These are phyloP conservation scores for Esox lucius DNA, from an alignment of 2,797 vertebrate species.

Conservation along the genomic window DNA sequence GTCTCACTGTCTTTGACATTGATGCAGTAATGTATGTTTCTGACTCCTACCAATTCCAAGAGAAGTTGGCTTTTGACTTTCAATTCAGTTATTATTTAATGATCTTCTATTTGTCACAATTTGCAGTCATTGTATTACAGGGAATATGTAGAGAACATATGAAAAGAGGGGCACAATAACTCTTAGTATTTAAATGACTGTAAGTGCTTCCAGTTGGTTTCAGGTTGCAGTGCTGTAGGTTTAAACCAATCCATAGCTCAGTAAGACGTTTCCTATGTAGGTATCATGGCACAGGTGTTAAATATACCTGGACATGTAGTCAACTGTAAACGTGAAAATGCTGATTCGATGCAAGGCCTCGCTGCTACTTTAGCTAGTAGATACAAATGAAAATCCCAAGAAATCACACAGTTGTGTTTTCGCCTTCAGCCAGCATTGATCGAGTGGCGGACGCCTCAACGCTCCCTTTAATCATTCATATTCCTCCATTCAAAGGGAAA, in stretches of 20 bases:
- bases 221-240: neutral
- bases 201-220: neutral
- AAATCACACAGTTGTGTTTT: slow-evolving; percentile 36
- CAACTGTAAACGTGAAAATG: neutral
- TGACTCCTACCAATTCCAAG: too few relatives aligned
- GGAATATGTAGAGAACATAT: neutral
- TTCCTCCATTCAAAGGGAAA: slow-evolving; percentile 26
- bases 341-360: neutral
- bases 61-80: too few relatives aligned
- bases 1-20: too few relatives aligned
- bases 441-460: slow-evolving; percentile 23
- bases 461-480: slow-evolving; percentile 34
- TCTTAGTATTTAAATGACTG: neutral
- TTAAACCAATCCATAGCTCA: neutral
- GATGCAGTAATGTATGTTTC: too few relatives aligned
- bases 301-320: neutral
- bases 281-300: neutral
- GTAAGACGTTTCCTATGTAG: neutral
- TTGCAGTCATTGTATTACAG: neutral
- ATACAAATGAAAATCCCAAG: neutral
- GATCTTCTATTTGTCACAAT: neutral
- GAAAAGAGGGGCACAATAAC: neutral
- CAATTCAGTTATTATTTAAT: neutral
- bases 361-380: neutral
- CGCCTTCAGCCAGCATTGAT: slow-evolving; percentile 41